These are phyloP conservation scores for Passer domesticus DNA, from an alignment of 2,113 vertebrate species.

Conservation along the genomic window DNA sequence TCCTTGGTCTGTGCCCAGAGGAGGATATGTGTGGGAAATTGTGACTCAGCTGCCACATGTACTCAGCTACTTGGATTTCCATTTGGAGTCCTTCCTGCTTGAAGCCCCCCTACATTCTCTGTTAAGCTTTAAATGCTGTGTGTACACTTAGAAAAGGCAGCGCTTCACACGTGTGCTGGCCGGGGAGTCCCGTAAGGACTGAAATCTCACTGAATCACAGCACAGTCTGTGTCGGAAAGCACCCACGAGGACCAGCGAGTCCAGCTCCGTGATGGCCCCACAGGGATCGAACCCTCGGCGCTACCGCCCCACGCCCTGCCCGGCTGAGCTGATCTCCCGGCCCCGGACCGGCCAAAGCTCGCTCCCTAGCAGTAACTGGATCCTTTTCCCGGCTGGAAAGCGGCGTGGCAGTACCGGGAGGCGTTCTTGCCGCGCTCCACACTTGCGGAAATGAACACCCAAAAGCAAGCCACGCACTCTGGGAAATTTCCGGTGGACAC, in stretches of 20 bases:
- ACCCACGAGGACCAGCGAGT: not conserved
- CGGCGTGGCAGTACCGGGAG: rapidly evolving
- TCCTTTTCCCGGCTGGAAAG: not conserved
- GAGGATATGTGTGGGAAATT: not conserved
- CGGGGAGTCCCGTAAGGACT: not conserved
- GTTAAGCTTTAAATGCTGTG: not conserved
- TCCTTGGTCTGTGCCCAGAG: not conserved
- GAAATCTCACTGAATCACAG: not conserved
- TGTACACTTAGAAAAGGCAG: not conserved
- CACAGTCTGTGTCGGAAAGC: not conserved
- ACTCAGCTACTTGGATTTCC: not conserved
- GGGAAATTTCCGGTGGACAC: rapidly evolving
- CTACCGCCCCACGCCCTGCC: rapidly evolving
- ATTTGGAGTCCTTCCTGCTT: not conserved
- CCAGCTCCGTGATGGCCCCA: rapidly evolving
- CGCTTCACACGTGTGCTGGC: not conserved
- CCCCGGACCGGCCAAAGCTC: too few relatives aligned
- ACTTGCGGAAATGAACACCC: not conserved
- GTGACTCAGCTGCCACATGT: not conserved
- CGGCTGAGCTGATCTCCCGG: not conserved
- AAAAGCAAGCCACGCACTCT: too few relatives aligned
- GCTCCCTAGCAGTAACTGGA: not conserved
- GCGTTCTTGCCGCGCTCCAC: not conserved
- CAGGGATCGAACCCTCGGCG: too few relatives aligned
- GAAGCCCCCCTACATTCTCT: not conserved